phyloP scores from a whole-genome alignment of 2,888 invertebrate species.

The Drosophila atroscutellata region DNA sequence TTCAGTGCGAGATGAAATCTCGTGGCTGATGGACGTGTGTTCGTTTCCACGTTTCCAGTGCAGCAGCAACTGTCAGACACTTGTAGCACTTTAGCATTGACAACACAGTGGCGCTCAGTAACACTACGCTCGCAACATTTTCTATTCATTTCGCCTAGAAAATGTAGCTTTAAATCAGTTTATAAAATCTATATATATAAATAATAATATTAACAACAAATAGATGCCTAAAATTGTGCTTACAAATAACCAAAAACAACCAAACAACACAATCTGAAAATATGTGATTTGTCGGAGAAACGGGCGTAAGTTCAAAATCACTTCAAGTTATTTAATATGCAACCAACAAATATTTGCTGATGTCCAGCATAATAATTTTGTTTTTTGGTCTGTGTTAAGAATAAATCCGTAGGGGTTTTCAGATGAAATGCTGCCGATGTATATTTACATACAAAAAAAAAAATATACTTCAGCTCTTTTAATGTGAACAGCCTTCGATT shows the following conservation, averaged over 20 bases:
- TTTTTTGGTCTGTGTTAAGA: background rate
- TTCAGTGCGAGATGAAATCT: conserved; percentile 86
- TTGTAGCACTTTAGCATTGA: conserved; percentile 60
- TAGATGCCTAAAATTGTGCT: conserved; percentile 44
- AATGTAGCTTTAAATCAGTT: conserved; percentile 45
- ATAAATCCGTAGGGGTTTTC: background rate
- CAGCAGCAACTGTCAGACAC: conserved; percentile 62
- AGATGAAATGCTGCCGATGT: background rate
- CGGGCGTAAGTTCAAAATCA: conserved; percentile 51
- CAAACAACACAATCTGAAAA: conserved; percentile 45
- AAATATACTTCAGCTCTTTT: background rate
- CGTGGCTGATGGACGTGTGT: conserved; percentile 85
- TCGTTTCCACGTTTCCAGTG: conserved; percentile 60
- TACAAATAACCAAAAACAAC: conserved; percentile 10
- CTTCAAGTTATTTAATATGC: background rate
- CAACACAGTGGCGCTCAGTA: conserved; percentile 15
- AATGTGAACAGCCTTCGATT: background rate
- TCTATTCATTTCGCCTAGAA: conserved; percentile 31
- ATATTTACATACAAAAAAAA: background rate
- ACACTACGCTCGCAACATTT: conserved; percentile 17
- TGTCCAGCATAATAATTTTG: background rate
- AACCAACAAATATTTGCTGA: background rate
- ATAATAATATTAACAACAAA: conserved; percentile 27
- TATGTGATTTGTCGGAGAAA: conserved; percentile 59
- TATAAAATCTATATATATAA: background rate